phyloP scores from a whole-genome alignment of 2,797 vertebrate species.

The Gymnodraco acuticeps region DNA sequence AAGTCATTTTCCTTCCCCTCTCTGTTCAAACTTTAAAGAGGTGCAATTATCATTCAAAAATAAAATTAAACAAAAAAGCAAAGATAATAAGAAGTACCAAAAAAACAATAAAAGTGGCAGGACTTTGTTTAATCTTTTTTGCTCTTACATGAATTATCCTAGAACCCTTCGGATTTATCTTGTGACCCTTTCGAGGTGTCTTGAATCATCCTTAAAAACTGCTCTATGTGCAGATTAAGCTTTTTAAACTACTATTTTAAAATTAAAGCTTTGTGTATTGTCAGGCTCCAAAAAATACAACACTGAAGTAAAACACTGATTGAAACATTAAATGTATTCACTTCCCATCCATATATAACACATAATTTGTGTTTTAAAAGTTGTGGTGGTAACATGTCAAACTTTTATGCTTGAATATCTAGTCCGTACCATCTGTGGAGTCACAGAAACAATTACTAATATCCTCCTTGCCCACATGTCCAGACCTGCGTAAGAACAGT shows the following conservation, averaged over 20 bases:
- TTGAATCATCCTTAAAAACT: neutral
- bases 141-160: no score
- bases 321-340: neutral
- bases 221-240: neutral
- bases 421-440: constrained; percentile 61
- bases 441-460: constrained; percentile 76
- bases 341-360: neutral
- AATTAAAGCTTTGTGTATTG: neutral
- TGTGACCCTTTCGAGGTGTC: no score
- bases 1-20: no score
- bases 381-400: constrained; percentile 41
- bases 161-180: no score
- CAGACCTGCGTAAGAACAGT: constrained; percentile 61
- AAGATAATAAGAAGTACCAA: neutral
- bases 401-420: constrained; percentile 48
- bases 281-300: neutral
- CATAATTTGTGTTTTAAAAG: constrained; percentile 42
- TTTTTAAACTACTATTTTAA: neutral
- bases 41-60: no score
- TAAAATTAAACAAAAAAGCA: neutral
- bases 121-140: neutral
- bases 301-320: neutral
- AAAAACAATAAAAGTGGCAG: neutral
- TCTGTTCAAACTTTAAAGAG: neutral
- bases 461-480: constrained; percentile 62